A percentile compares a stretch with the other conserved stretches of the same genome.
Conservation (phyloP, 2,113 vertebrate genomes). For the Acinonyx jubatus region DNA sequence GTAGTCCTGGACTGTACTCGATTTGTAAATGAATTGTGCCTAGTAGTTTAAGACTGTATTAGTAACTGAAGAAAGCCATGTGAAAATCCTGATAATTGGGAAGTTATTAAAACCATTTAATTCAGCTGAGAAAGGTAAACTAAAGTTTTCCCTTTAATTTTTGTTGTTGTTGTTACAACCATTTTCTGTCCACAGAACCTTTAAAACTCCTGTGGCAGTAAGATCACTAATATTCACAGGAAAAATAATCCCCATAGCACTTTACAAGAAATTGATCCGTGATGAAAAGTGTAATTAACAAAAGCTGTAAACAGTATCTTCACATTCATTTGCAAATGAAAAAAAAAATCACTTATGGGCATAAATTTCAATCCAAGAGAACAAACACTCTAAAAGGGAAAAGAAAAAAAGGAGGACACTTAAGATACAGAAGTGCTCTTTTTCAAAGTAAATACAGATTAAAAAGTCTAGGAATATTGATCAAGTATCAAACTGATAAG, state of each 20-base stretch:
- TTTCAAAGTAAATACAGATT: constrained; percentile 60
- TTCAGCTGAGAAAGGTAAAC: constrained; percentile 73
- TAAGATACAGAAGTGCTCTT: constrained; percentile 75
- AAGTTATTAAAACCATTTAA: constrained; percentile 55
- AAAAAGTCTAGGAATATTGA: constrained; percentile 66
- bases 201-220: constrained; percentile 88
- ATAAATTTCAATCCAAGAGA: constrained; percentile 65
- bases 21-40: constrained; percentile 23
- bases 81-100: constrained; percentile 35
- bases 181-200: constrained; percentile 90
- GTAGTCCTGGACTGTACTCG: background rate
- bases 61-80: constrained; percentile 41
- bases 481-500: constrained; percentile 80
- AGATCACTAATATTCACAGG: constrained; percentile 89
- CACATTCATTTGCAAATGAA: constrained; percentile 45
- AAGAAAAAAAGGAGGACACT: constrained; percentile 75
- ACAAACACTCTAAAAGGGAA: constrained; percentile 62
- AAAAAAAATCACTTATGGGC: constrained; percentile 17
- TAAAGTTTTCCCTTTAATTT: constrained; percentile 77
- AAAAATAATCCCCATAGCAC: constrained; percentile 86
- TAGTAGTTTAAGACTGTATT: background rate
- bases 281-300: constrained; percentile 86
- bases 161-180: constrained; percentile 86
- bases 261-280: constrained; percentile 88
- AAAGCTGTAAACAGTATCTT: constrained; percentile 34